phyloP scores from a whole-genome alignment of 2,888 invertebrate species.

The Thelaira solivaga region DNA sequence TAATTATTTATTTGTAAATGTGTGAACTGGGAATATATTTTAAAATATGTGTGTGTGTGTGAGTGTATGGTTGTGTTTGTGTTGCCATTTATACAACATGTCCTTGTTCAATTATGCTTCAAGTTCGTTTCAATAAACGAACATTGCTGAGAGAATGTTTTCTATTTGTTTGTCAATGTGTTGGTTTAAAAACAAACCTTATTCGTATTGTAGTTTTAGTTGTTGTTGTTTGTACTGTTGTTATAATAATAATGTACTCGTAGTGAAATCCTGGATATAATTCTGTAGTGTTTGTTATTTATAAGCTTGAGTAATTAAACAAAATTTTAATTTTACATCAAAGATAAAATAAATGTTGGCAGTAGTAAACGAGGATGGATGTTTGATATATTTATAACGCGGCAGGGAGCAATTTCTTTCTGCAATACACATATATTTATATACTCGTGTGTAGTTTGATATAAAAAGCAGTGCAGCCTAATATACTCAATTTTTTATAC shows the following conservation, averaged over 20 bases:
- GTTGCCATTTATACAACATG: constrained; percentile 6
- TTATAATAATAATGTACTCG: neutral
- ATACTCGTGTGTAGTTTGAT: no score
- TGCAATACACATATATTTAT: no score
- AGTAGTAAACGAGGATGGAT: no score
- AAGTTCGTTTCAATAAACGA: constrained; percentile 14
- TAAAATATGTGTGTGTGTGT: neutral
- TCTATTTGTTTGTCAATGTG: neutral
- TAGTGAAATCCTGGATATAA: constrained; percentile 35
- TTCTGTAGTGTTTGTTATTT: constrained; percentile 51
- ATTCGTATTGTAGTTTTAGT: no score
- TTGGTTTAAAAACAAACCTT: no score
- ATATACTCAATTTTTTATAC: no score
- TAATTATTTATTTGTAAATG: constrained; percentile 5
- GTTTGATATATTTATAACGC: no score
- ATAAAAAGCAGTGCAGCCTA: no score
- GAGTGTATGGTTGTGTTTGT: no score
- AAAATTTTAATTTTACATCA: constrained; percentile 62
- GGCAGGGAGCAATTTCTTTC: no score
- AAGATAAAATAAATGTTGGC: constrained; percentile 53
- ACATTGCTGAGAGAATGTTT: constrained; percentile 22
- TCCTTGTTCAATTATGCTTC: constrained; percentile 22
- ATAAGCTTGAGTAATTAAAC: constrained; percentile 62
- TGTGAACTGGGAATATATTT: constrained; percentile 4
- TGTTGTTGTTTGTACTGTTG: neutral